Base-by-base conservation (phyloP, 2,888 invertebrate genomes). In the Epinotia demarniana region DNA sequence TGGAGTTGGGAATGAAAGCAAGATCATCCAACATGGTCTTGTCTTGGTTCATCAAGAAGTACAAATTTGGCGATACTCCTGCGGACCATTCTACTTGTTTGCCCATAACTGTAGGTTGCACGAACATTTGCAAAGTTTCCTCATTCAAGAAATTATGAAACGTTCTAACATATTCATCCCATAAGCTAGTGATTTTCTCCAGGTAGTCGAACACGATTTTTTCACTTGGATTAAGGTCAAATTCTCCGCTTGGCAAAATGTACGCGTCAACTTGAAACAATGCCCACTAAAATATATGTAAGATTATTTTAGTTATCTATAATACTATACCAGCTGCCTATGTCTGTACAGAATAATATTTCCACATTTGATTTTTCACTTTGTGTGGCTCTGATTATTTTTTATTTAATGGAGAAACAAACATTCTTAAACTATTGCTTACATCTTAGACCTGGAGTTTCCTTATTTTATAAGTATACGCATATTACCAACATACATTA, bases 71-170 rank as follows among this genome's bases (percentile, higher is more conserved):
- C 0, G 97, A 96, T 43, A 95, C 93, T 2, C 97, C 97, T 73
- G 96, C 96, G 0, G 97, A 95, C 86, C 97, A 95, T 61, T 97
- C 96, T 80, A 98, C 97, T 83, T 96, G 95, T 83, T 97, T 97
- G 19, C 96, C 97, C 95, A 98, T 97, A 78, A 98, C 97, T 19
- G 96, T 95, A 0, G 98, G 98, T 95, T 96, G 96, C 3, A 97
- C 97, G 82, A 98, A 98, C 70, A 96, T 95, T 81, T 95, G 94
- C 82, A 97, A 96, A 27, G 94, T 88, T 1, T 95, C 91, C 81
- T 98, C 98, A 57, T 96, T 95, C 0, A 98, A 95, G 73, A 96
- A 96, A 76, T 97, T 96, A 79, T 95, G 95, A 27, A 97, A 95
- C n/a, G 94, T 94, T 27, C 95, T 92, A 0, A 97, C 95, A 60